Evolutionary conservation across 2,113 vertebrate species (phyloP), one percentile per base, ranked within the genome.

Genomic region (Hirundichthys speculiger): DNA sequence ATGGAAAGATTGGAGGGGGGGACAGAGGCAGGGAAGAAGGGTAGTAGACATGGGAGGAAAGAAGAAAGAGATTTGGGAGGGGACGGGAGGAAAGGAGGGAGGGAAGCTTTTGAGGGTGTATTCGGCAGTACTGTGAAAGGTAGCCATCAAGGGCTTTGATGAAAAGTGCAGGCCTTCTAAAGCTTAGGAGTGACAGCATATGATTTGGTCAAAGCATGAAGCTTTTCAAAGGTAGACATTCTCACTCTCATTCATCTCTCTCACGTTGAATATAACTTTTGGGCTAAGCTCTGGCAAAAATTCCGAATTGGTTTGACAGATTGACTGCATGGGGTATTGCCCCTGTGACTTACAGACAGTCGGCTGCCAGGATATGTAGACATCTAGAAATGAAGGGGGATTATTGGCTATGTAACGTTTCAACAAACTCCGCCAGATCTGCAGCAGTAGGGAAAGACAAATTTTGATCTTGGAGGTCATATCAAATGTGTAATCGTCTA

Each of bases 201-300:
- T 91, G 89, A 91, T 91, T 91, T 91, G 88, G 88, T 91, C 89
- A 89, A 91, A 91, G 88, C 86, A 81, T 80, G 80, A 71, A 84
- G 86, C 88, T 82, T 89, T 91, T 89, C 80, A 88, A 88, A 89
- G 83, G 88, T 87, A 85, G 82, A 89, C 88, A 88, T 85, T 82
- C 82, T 86, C 73, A 64, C 74, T 86, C 73, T 67, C 51, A 77
- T 84, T 88, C 86, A 86, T 88, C 77, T 78, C 73, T 58, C 69
- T 54, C 59, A 46, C 75, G 67, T 80, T 85, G 76, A 86, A 72
- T 87, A 67, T 84, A 86, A 88, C 77, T 88, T 90, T 85, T 79
- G 69, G 83, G 83, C 72, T 86, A 78, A 85, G 83, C 82, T 73
- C 65, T 20, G 57, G 81, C 67, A 82, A 84, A 64, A 79, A 88